These are phyloP conservation scores for Phortica magna DNA, from an alignment of 2,888 invertebrate species.

Conservation along the genomic window DNA sequence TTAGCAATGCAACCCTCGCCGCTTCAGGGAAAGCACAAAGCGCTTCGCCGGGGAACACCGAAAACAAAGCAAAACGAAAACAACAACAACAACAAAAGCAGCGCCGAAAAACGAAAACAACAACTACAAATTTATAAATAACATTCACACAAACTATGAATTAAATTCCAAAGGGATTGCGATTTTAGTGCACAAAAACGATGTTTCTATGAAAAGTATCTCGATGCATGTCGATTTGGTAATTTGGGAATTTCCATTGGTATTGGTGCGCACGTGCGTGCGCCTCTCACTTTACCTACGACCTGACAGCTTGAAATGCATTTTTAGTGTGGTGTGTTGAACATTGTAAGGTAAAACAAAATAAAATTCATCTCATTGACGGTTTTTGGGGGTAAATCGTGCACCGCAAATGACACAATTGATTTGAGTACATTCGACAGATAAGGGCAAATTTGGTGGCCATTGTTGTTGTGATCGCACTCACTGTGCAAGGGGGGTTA, in stretches of 20 bases:
- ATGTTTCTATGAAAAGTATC: neutral
- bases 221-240: neutral
- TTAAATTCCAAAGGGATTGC: neutral
- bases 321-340: neutral
- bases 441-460: neutral
- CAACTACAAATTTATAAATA: conserved; percentile 7
- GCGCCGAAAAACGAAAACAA: neutral
- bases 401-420: conserved; percentile 5
- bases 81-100: conserved; percentile 9
- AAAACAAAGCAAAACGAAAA: neutral
- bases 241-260: neutral
- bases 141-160: neutral
- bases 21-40: too few species aligned
- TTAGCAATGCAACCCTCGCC: too few species aligned
- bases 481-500: too few species aligned
- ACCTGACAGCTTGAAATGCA: neutral
- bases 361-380: neutral
- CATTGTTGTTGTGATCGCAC: too few species aligned
- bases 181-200: neutral
- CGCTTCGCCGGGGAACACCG: too few species aligned
- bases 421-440: neutral
- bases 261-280: conserved; percentile 1
- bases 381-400: neutral
- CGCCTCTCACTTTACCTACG: neutral
- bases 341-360: neutral